phyloP scores from a whole-genome alignment of 2,888 invertebrate species.

The Hemithea aestivaria region DNA sequence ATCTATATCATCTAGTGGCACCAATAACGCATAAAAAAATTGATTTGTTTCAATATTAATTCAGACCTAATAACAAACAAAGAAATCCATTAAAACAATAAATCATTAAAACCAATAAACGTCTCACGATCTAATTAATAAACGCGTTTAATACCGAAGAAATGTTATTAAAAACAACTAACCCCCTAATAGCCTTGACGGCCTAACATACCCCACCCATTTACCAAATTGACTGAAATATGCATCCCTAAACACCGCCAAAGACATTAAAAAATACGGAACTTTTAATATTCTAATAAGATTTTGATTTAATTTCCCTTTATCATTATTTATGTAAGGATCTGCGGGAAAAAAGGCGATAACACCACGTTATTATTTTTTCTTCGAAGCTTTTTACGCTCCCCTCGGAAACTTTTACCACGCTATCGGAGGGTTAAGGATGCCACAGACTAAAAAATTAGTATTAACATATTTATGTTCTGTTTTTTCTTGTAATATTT shows the following conservation, averaged over 20 bases:
- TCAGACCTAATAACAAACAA: background rate
- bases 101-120: conserved; percentile 37
- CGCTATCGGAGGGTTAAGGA: conserved; percentile 40
- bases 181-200: conserved; percentile 52
- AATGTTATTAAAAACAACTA: conserved; percentile 45
- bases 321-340: conserved; percentile 78
- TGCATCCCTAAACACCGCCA: conserved; percentile 63
- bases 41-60: too few relatives aligned
- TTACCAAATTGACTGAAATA: conserved; percentile 77
- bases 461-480: conserved; percentile 1
- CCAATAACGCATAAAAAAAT: too few relatives aligned
- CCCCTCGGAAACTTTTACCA: conserved; percentile 49
- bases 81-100: conserved; percentile 10
- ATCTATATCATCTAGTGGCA: too few relatives aligned
- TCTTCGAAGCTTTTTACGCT: conserved; percentile 41
- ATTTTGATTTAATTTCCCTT: conserved; percentile 79
- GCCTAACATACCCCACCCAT: conserved; percentile 58
- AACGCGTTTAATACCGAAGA: conserved; percentile 46
- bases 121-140: conserved; percentile 50
- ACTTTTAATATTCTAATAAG: conserved; percentile 79
- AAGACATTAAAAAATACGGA: conserved; percentile 74
- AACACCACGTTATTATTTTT: conserved; percentile 70
- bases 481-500: background rate
- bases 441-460: conserved; percentile 35
- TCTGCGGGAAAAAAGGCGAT: conserved; percentile 66